Percentiles rank a stretch among this genome's conserved stretches.
These are phyloP conservation scores for Temnothorax rugatulus DNA, from an alignment of 2,888 invertebrate species.

Conservation along the genomic window DNA sequence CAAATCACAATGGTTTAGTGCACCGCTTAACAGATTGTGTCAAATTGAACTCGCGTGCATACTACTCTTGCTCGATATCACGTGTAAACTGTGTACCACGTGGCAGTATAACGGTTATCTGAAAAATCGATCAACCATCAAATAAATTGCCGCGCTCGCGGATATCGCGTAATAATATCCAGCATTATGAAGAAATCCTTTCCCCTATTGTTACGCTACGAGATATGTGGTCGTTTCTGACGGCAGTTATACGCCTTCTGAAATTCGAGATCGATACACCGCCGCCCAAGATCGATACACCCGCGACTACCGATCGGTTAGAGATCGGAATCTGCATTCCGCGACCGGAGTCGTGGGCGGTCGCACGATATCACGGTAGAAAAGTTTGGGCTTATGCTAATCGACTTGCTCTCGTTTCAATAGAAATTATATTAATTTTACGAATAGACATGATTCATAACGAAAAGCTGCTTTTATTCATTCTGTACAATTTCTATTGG, in stretches of 20 bases:
- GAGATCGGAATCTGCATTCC: conserved; percentile 39
- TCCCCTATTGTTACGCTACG: conserved; percentile 68
- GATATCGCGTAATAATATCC: conserved; percentile 73
- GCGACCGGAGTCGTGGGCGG: conserved; percentile 24
- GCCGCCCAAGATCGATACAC: conserved; percentile 1
- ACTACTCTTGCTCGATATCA: conserved; percentile 60
- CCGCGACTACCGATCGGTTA: conserved; percentile 28
- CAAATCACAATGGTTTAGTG: conserved; percentile 78
- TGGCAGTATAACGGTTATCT: conserved; percentile 73
- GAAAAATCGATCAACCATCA: conserved; percentile 81
- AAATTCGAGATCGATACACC: conserved; percentile 53
- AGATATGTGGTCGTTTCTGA: conserved; percentile 35
- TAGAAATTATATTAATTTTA: conserved; percentile 24
- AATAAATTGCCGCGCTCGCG: conserved; percentile 79
- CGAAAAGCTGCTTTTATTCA: background rate
- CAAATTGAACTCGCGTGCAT: conserved; percentile 75
- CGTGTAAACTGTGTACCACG: conserved; percentile 70
- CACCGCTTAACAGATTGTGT: conserved; percentile 78
- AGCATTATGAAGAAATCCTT: conserved; percentile 70
- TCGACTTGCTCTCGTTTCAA: background rate
- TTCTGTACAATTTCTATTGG: conserved; percentile 9
- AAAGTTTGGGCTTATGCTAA: background rate
- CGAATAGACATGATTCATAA: background rate
- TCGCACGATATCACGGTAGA: background rate
- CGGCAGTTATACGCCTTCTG: conserved; percentile 38